Base-by-base conservation (phyloP, 2,888 invertebrate genomes). In the Macrophya alboannulata region DNA sequence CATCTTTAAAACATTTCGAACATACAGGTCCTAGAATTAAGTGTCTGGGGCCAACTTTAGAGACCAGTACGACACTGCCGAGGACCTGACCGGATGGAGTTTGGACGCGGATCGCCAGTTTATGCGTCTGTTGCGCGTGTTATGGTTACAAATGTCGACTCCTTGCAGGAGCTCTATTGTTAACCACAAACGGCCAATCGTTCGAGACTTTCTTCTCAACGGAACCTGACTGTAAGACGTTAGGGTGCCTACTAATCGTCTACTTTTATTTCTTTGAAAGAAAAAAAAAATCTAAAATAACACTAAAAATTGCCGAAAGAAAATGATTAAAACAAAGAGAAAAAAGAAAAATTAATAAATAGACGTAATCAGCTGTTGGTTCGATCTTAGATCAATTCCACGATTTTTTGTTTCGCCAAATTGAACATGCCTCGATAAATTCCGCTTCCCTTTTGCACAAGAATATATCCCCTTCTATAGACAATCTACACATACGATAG, bases 141-240 rank as follows among this genome's bases (percentile, higher is more conserved):
- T 62, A 10, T 37, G 83, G 21, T 6, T 83, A 83, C 83, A 65
- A 71, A 83, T 83, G 68, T 43, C 31, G 40, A 62, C 68, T 83
- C 71, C 71, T 83, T 48, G 81, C 43, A 59, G 81, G 45, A 59
- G 81, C 65, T 65, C 86, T 86, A 86, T 87, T 84, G 84, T 86
- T 86, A 86, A 86, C 86, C 84, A 85, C 86, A 62, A 82, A 55
- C 81, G 77, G 76, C 71, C 88, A 74, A 86, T 77, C 71, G 59
- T 59, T 37, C 62, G 59, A 86, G 88, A 91, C 89, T 90, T 90
- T 90, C 89, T 90, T 87, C 86, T 83, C 87, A 87, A 88, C 87
- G 88, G 87, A 88, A 87, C 88, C 85, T 85, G 31, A 62, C 81
- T 74, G 10, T 76, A 68, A 85, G 74, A 86, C 85, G 85, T 85